Conservation (phyloP, 1,140 invertebrate genomes). For the Stegodyphus dumicola region DNA sequence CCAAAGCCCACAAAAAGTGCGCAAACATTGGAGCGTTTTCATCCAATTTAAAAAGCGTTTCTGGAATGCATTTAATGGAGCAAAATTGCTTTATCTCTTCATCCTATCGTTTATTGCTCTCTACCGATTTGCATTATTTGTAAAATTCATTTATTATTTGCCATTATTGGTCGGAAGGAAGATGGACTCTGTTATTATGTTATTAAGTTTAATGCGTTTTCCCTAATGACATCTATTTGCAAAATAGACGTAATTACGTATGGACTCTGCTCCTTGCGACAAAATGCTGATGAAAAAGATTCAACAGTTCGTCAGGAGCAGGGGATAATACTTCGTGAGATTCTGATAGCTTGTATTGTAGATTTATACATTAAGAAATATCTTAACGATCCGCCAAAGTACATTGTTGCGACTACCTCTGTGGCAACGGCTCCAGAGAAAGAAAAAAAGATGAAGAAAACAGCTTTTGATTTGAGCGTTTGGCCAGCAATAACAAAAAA, state of each 20-base stretch:
- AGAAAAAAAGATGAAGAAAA: too few relatives aligned
- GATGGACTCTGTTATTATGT: slow-evolving; percentile 38
- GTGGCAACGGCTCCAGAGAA: too few relatives aligned
- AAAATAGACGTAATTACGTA: slow-evolving; percentile 41
- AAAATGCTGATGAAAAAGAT: too few relatives aligned
- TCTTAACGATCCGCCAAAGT: too few relatives aligned
- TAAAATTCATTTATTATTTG: slow-evolving; percentile 58
- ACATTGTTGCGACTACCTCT: too few relatives aligned
- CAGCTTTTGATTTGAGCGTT: too few relatives aligned
- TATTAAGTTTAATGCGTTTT: slow-evolving; percentile 60
- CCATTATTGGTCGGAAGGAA: slow-evolving; percentile 43
- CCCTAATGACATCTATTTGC: slow-evolving; percentile 59
- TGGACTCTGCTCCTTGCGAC: neutral
- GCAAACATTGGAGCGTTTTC: slow-evolving; percentile 18
- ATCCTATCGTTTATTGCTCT: slow-evolving; percentile 36
- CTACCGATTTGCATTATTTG: slow-evolving; percentile 24
- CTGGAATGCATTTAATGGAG: neutral
- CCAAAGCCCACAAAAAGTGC: slow-evolving; percentile 4
- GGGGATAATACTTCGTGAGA: too few relatives aligned
- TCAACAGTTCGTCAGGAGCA: too few relatives aligned
- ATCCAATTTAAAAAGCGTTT: too few relatives aligned
- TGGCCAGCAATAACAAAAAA: too few relatives aligned
- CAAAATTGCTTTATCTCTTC: slow-evolving; percentile 39
- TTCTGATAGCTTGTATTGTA: too few relatives aligned
- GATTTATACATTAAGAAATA: too few relatives aligned